Evolutionary conservation across 2,888 invertebrate genomes (phyloP).

Genomic region (Erynnis tages): DNA sequence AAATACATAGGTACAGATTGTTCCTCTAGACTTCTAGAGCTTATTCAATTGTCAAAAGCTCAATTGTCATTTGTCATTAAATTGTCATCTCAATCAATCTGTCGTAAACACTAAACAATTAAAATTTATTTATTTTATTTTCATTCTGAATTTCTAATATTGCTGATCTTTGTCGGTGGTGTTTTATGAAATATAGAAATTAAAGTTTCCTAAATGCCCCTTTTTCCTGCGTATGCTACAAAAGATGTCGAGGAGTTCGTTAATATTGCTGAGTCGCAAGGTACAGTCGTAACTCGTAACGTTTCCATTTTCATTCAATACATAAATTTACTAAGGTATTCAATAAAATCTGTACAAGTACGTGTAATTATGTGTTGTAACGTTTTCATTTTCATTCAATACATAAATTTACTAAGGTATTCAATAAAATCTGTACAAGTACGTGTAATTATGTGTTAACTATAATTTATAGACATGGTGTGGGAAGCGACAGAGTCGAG

Average conservation of each 20-base stretch:
- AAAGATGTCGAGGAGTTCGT: slow-evolving; percentile 16
- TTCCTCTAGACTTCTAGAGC: too few relatives aligned
- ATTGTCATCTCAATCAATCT: too few relatives aligned
- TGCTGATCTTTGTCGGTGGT: too few relatives aligned
- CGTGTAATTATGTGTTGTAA: not conserved
- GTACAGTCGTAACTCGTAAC: not conserved
- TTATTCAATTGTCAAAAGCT: too few relatives aligned
- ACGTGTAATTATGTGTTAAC: not conserved
- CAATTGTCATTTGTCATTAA: too few relatives aligned
- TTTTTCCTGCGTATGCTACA: slow-evolving; percentile 37
- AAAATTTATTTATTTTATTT: too few relatives aligned
- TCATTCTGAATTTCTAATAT: too few relatives aligned
- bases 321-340: not conserved
- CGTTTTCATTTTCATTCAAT: too few relatives aligned
- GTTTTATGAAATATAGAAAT: not conserved
- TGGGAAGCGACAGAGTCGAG: slow-evolving; percentile 34
- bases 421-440: not conserved
- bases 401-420: not conserved
- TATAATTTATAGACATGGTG: slow-evolving; percentile 2
- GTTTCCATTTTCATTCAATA: too few relatives aligned
- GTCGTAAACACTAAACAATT: too few relatives aligned
- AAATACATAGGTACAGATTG: too few relatives aligned
- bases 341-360: not conserved
- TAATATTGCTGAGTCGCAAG: not conserved
- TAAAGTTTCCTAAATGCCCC: slow-evolving; percentile 31